Evolutionary conservation across 2,113 vertebrate genomes (phyloP).

Genomic region (Cisticola juncidis): DNA sequence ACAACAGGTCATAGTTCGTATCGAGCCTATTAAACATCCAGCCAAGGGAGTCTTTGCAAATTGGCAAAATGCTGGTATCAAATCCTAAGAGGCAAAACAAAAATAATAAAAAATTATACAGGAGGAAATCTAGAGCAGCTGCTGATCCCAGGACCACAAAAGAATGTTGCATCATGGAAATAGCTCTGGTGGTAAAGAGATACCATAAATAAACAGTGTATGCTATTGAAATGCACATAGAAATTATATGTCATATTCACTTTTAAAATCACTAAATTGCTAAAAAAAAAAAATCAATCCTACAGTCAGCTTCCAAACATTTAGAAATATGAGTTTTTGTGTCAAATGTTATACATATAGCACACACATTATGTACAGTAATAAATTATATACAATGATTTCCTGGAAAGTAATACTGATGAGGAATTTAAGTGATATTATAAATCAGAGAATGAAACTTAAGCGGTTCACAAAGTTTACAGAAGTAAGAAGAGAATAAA

Average conservation of each 20-base stretch:
- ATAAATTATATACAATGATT: neutral
- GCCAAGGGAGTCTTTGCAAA: slow-evolving; percentile 93
- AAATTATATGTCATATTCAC: neutral
- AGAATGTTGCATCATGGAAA: neutral
- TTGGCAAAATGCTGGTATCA: slow-evolving; percentile 86
- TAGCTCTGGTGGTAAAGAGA: neutral
- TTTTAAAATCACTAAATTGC: neutral
- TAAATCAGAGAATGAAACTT: neutral
- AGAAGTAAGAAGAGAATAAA: neutral
- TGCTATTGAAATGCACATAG: neutral
- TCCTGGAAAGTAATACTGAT: neutral
- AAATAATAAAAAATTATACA: neutral
- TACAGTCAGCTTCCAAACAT: neutral
- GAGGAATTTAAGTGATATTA: neutral
- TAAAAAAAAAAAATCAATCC: neutral
- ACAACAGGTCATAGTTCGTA: slow-evolving; percentile 89
- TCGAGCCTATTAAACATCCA: slow-evolving; percentile 99
- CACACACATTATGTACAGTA: neutral
- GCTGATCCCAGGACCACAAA: neutral
- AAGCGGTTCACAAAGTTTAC: neutral
- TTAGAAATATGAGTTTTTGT: neutral
- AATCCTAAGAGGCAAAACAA: slow-evolving; percentile 76
- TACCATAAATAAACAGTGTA: neutral
- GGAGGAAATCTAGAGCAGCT: neutral
- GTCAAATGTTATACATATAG: neutral